A percentile compares a stretch with the other conserved stretches of the same genome.
Evolutionary conservation across 2,797 vertebrate species (phyloP).

Genomic region (Ctenochaetus hawaiiensis): DNA sequence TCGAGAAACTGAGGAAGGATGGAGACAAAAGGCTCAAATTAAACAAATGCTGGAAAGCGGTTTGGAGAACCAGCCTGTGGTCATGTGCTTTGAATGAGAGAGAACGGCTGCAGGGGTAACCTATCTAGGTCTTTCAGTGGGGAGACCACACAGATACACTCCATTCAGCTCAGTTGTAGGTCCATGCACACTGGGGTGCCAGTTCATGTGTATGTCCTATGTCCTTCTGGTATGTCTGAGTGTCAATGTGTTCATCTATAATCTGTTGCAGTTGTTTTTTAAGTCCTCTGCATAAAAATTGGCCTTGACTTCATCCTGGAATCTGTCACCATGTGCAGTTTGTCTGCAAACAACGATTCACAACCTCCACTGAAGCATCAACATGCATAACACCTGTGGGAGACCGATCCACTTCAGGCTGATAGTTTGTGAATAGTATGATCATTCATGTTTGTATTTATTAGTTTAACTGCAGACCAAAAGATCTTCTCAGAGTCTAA

Average conservation of each 20-base stretch:
- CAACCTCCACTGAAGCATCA: slow-evolving; percentile 18
- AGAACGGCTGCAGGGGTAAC: slow-evolving; percentile 75
- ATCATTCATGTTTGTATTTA: slow-evolving; percentile 6
- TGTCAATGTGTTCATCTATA: slow-evolving; percentile 40
- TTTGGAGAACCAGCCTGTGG: slow-evolving; percentile 83
- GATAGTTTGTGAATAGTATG: not conserved
- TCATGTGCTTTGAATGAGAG: slow-evolving; percentile 80
- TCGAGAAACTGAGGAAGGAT: slow-evolving; percentile 75
- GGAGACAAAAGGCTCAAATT: slow-evolving; percentile 84
- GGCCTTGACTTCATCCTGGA: slow-evolving; percentile 36
- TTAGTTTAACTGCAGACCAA: slow-evolving; percentile 25
- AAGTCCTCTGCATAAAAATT: slow-evolving; percentile 35
- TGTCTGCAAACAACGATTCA: slow-evolving; percentile 26
- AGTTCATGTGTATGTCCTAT: slow-evolving; percentile 53
- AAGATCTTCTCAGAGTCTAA: slow-evolving; percentile 3
- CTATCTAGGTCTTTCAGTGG: slow-evolving; percentile 79
- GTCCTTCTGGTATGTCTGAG: slow-evolving; percentile 48
- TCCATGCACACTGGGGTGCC: slow-evolving; percentile 67
- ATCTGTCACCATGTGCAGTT: slow-evolving; percentile 37
- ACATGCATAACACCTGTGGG: slow-evolving; percentile 7
- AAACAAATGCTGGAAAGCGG: slow-evolving; percentile 84
- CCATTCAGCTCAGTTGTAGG: slow-evolving; percentile 72
- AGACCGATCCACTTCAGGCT: slow-evolving; percentile 10
- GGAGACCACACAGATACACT: slow-evolving; percentile 81
- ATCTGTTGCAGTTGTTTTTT: slow-evolving; percentile 35